These are phyloP conservation scores for Nerophis lumbriciformis DNA, from an alignment of 2,113 vertebrate genomes.

Conservation along the genomic window DNA sequence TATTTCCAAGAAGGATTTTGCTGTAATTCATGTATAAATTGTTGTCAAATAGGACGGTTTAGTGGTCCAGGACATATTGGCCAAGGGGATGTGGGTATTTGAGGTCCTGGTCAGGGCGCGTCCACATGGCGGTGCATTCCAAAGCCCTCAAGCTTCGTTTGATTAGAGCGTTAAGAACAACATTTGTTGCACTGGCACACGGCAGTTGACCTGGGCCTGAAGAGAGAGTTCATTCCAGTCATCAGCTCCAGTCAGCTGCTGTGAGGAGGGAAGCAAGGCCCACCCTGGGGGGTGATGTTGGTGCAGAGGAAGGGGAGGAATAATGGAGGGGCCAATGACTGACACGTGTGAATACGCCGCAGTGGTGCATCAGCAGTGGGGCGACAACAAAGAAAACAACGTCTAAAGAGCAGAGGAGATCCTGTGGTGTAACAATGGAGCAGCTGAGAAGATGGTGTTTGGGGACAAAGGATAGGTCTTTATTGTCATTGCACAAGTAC, in stretches of 20 bases:
- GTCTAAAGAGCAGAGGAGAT: no score
- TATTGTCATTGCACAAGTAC: no score
- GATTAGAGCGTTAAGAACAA: neutral
- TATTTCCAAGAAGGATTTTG: neutral
- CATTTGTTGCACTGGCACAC: neutral
- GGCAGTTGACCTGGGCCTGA: neutral
- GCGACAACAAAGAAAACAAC: no score
- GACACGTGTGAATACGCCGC: neutral
- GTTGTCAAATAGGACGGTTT: no score
- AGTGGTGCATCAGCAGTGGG: no score
- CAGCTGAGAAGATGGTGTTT: no score
- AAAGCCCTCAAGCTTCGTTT: neutral
- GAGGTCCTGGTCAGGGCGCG: neutral
- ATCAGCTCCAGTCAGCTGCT: conserved; percentile 6
- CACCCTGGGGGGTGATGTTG: neutral
- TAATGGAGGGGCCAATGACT: neutral
- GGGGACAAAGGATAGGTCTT: no score
- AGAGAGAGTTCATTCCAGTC: no score
- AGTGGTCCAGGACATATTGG: no score
- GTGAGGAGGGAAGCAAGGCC: neutral
- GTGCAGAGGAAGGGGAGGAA: neutral
- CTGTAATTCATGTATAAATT: neutral
- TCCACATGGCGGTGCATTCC: neutral
- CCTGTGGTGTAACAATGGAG: no score
- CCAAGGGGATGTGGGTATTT: no score